Evolutionary conservation across 2,797 vertebrate species (phyloP).

Genomic region (Acipenser oxyrinchus): DNA sequence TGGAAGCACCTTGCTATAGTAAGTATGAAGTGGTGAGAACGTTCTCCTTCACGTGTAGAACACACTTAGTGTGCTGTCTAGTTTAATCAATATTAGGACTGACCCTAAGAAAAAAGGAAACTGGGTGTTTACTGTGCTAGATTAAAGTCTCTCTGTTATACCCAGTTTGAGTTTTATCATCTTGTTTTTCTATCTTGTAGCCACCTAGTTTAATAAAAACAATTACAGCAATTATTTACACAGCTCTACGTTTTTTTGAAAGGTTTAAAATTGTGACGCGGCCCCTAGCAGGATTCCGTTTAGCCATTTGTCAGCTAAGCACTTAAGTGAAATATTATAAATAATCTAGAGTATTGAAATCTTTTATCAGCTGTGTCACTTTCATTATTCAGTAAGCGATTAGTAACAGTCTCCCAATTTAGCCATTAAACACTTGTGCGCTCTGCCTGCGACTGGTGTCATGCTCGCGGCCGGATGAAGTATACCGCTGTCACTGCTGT

Average conservation of each 20-base stretch:
- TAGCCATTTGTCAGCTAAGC: constrained; percentile 65
- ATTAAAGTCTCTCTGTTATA: too few relatives aligned
- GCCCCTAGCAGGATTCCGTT: constrained; percentile 50
- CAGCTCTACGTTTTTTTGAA: constrained; percentile 15
- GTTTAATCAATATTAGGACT: too few relatives aligned
- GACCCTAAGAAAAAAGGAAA: too few relatives aligned
- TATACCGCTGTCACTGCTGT: constrained; percentile 52
- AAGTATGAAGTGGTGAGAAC: too few relatives aligned
- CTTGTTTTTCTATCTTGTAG: too few relatives aligned
- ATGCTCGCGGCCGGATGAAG: constrained; percentile 44
- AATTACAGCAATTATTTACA: too few relatives aligned
- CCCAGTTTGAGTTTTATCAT: too few relatives aligned
- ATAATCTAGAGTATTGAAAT: constrained; percentile 82
- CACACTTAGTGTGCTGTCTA: too few relatives aligned
- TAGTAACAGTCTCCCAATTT: constrained; percentile 75
- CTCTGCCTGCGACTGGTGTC: constrained; percentile 42
- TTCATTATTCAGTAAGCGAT: constrained; percentile 87
- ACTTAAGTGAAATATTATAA: constrained; percentile 81
- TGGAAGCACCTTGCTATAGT: too few relatives aligned
- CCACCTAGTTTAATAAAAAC: too few relatives aligned
- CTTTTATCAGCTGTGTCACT: constrained; percentile 89
- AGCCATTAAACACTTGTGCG: constrained; percentile 63
- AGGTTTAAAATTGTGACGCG: constrained; percentile 29
- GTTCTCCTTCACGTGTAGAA: too few relatives aligned
- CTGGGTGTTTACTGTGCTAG: too few relatives aligned